Evolutionary conservation across 2,888 invertebrate species (phyloP), one percentile per base, ranked within the genome.

Genomic region (Agelastica alni): DNA sequence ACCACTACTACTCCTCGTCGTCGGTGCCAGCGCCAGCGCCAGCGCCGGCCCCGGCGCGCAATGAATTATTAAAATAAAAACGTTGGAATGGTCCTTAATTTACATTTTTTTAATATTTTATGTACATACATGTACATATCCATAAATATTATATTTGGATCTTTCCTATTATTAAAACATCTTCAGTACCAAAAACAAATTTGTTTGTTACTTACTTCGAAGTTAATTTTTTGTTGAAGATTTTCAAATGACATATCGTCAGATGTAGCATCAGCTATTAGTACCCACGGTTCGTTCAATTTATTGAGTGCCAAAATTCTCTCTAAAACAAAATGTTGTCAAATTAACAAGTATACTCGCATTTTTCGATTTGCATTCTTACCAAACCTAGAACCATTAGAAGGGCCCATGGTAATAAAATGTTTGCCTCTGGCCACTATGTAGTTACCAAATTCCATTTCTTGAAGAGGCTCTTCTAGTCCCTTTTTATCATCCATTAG

Each of bases 401-500:
- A 44, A 13, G 58, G 37, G 9, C 69, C 69, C 18, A 64, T 54
- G n/a, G 64, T 53, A 3, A 70, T 34, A 48, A 63, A 71, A 51
- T 68, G 66, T 28, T 64, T 58, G 0, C 91, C 91, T 53, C 85
- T 77, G 0, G 83, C 87, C 0, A 91, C 68, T 0, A 91, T 91
- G 51, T 73, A 68, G 9, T 51, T 28, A 0, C 84, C 86, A 45
- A 77, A 84, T 0, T 83, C 86, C 0, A 81, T 81, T 76, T 97
- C 97, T 69, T 96, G 90, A 0, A 98, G 75, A 0, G 94, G 85
- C 75, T 98, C 96, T 0, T 82, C 89, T 0, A 97, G 94, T 0
- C 96, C 97, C 65, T 96, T 93, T 0, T 86, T 88, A 71, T 98
- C 97, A 66, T 98, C 97, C 36, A 81, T 80, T 0, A 94, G 70